Evolutionary conservation across 1,140 invertebrate species (phyloP).

Genomic region (Vanessa atalanta): DNA sequence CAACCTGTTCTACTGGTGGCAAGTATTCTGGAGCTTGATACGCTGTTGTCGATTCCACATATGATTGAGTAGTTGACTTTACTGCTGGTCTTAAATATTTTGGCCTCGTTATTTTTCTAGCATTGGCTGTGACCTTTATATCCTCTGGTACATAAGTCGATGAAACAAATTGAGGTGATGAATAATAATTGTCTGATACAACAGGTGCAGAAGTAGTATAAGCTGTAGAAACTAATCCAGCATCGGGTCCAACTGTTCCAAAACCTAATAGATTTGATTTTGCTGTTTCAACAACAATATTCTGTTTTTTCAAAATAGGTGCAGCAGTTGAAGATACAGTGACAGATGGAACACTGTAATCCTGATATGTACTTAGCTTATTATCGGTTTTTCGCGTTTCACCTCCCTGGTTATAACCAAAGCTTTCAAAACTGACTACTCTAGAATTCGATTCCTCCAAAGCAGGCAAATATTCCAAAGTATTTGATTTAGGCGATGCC

Average conservation of each 20-base stretch:
- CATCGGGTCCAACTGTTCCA: constrained; percentile 75
- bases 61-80: constrained; percentile 56
- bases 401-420: constrained; percentile 48
- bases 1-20: constrained; percentile 53
- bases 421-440: constrained; percentile 55
- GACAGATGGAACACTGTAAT: constrained; percentile 42
- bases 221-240: constrained; percentile 65
- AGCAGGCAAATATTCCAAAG: constrained; percentile 42
- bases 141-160: constrained; percentile 44
- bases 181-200: constrained; percentile 47
- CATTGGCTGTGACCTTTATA: constrained; percentile 34
- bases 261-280: constrained; percentile 75
- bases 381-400: constrained; percentile 30
- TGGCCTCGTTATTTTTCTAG: constrained; percentile 39
- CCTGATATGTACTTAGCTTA: constrained; percentile 51
- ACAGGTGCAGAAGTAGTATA: constrained; percentile 55
- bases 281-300: constrained; percentile 69
- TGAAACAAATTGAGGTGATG: constrained; percentile 41
- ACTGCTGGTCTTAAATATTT: constrained; percentile 50
- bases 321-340: constrained; percentile 44
- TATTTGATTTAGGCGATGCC: constrained; percentile 17
- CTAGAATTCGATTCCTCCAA: constrained; percentile 33
- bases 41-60: constrained; percentile 54
- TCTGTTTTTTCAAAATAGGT: constrained; percentile 60
- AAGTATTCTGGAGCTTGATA: constrained; percentile 71